Conservation (phyloP, 2,888 invertebrate species). For the Dryobota labecula region DNA sequence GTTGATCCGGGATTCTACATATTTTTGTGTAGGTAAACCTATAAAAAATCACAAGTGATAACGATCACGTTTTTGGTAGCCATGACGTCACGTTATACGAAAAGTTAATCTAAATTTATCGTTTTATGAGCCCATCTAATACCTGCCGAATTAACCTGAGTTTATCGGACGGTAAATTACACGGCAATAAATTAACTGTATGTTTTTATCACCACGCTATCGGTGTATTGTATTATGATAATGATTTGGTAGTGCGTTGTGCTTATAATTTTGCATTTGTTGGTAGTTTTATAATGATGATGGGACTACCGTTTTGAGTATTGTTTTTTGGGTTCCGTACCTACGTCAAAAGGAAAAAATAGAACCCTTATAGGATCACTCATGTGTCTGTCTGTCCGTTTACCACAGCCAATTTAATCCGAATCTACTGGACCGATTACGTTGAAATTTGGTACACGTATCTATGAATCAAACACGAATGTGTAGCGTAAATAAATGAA, state of each 20-base stretch:
- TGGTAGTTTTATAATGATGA: slow-evolving; percentile 2
- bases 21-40: neutral
- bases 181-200: slow-evolving; percentile 47
- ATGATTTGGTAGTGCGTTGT: slow-evolving; percentile 13
- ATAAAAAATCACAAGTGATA: slow-evolving; percentile 23
- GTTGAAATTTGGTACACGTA: no score
- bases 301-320: neutral
- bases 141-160: slow-evolving; percentile 50
- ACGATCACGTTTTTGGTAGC: slow-evolving; percentile 25
- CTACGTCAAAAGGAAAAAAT: no score
- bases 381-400: no score
- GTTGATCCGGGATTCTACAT: neutral
- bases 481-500: no score
- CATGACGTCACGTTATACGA: slow-evolving; percentile 51
- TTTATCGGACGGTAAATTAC: slow-evolving; percentile 35
- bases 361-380: no score
- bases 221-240: slow-evolving; percentile 29
- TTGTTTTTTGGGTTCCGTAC: no score
- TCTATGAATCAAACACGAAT: no score
- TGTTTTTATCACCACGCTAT: slow-evolving; percentile 33
- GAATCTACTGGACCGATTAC: no score
- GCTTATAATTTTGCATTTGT: slow-evolving; percentile 16
- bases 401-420: no score
- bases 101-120: slow-evolving; percentile 49
- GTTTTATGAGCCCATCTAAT: slow-evolving; percentile 48